These are phyloP conservation scores for Osmerus mordax DNA, from an alignment of 2,113 vertebrate genomes.

Conservation along the genomic window DNA sequence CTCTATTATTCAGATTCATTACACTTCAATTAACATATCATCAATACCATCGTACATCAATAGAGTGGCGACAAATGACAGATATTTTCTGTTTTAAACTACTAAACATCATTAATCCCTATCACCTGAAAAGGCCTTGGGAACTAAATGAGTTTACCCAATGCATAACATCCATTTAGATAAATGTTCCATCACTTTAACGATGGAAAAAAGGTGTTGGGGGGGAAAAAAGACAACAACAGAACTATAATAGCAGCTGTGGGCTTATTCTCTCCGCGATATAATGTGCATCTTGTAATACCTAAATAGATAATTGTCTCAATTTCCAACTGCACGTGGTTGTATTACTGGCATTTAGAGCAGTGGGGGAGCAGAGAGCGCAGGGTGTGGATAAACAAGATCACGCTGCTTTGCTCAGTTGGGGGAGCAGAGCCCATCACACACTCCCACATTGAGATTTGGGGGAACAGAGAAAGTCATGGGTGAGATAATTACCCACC, in stretches of 20 bases:
- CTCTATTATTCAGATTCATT: conserved; percentile 65
- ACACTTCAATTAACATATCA: conserved; percentile 73
- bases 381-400: conserved; percentile 65
- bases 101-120: conserved; percentile 77
- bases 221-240: conserved; percentile 41
- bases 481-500: conserved; percentile 70
- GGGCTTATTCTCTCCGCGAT: conserved; percentile 57
- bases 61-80: conserved; percentile 73
- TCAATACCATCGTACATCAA: conserved; percentile 71
- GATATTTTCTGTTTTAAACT: conserved; percentile 73
- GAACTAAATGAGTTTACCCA: conserved; percentile 76
- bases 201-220: conserved; percentile 56
- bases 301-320: conserved; percentile 76
- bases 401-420: conserved; percentile 54
- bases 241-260: conserved; percentile 54
- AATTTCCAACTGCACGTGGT: conserved; percentile 64
- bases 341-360: conserved; percentile 68
- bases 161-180: conserved; percentile 73
- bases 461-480: conserved; percentile 59
- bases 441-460: conserved; percentile 60
- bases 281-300: conserved; percentile 64
- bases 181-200: conserved; percentile 72
- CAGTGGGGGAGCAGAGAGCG: conserved; percentile 60
- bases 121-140: conserved; percentile 73
- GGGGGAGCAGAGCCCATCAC: conserved; percentile 60